Evolutionary conservation across 2,888 invertebrate genomes (phyloP).

Genomic region (Phortica magna): DNA sequence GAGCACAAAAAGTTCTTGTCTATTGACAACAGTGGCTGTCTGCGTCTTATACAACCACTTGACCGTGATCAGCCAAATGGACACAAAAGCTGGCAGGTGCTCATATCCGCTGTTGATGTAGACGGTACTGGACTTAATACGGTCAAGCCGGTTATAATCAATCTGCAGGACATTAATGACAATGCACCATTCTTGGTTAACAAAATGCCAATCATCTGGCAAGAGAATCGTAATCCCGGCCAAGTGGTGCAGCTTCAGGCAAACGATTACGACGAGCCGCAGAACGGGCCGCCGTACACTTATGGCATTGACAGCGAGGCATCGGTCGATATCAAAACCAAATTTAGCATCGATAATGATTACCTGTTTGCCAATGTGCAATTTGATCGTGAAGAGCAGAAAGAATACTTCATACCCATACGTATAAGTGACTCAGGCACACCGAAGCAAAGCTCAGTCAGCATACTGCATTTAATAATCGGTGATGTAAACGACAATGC

Average conservation of each 20-base stretch:
- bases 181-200: slow-evolving; percentile 93
- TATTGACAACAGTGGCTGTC: slow-evolving; percentile 87
- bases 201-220: slow-evolving; percentile 89
- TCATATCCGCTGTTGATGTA: slow-evolving; percentile 87
- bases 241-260: slow-evolving; percentile 85
- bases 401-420: slow-evolving; percentile 93
- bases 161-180: slow-evolving; percentile 92
- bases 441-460: slow-evolving; percentile 87
- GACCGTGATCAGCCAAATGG: slow-evolving; percentile 95
- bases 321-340: slow-evolving; percentile 83
- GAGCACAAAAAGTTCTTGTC: slow-evolving; percentile 85
- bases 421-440: slow-evolving; percentile 91
- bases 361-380: slow-evolving; percentile 84
- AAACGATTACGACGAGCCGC: slow-evolving; percentile 88
- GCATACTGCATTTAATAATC: slow-evolving; percentile 91
- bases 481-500: slow-evolving; percentile 96
- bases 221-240: slow-evolving; percentile 86
- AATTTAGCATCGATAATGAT: slow-evolving; percentile 85
- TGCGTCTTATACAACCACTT: slow-evolving; percentile 82
- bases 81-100: slow-evolving; percentile 87
- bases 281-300: slow-evolving; percentile 92
- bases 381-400: slow-evolving; percentile 93
- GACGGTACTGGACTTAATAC: slow-evolving; percentile 83
- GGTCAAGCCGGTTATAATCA: slow-evolving; percentile 84
- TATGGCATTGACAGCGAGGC: slow-evolving; percentile 81